Percentiles rank a stretch among this genome's conserved stretches.
phyloP scores from a whole-genome alignment of 1,140 invertebrate species.

The Eufriesea mexicana region DNA sequence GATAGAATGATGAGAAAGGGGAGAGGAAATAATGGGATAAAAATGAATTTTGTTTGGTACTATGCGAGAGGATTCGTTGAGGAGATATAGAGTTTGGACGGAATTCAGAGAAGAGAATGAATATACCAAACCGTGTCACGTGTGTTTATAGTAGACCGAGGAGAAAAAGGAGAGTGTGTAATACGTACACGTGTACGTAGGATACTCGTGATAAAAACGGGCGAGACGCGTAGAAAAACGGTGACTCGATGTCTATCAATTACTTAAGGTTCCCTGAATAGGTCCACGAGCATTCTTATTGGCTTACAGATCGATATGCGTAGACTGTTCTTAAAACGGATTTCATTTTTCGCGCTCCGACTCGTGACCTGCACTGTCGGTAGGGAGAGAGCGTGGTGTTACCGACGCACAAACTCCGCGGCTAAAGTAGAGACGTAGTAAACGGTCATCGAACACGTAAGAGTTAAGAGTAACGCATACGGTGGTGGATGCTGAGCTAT shows the following conservation, averaged over 20 bases:
- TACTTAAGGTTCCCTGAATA: not conserved
- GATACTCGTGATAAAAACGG: not conserved
- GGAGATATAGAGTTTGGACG: not conserved
- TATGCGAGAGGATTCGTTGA: no score
- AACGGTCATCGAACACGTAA: no score
- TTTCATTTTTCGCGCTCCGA: no score
- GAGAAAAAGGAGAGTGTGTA: not conserved
- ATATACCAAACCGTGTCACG: not conserved
- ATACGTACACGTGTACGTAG: not conserved
- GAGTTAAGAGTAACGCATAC: no score
- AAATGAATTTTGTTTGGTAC: no score
- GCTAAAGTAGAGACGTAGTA: no score
- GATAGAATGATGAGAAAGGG: no score
- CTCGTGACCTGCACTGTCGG: no score
- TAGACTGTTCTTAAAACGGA: not conserved
- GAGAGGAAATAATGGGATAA: no score
- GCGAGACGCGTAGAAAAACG: not conserved
- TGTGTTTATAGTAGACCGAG: not conserved
- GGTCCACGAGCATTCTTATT: not conserved
- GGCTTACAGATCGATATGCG: not conserved
- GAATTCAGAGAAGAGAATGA: not conserved
- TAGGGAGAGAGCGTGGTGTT: no score
- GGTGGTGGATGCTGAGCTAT: no score
- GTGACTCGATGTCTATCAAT: not conserved
- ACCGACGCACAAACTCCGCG: no score